Evolutionary conservation across 2,113 vertebrate species (phyloP).

Genomic region (Tenrec ecaudatus): DNA sequence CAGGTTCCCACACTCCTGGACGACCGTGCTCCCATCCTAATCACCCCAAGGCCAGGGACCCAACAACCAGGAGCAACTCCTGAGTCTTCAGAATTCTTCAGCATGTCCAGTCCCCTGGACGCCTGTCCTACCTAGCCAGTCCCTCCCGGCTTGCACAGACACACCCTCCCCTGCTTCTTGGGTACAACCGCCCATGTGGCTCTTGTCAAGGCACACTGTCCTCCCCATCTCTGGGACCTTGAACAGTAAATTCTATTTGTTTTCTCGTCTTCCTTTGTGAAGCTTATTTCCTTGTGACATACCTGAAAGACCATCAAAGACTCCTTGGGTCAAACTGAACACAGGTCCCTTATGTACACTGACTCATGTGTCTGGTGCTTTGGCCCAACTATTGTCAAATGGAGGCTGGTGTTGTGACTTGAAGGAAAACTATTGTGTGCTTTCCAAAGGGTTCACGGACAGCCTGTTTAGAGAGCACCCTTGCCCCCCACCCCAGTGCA

Average conservation of each 20-base stretch:
- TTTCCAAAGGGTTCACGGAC: background rate
- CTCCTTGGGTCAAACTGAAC: background rate
- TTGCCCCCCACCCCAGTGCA: background rate
- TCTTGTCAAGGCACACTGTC: background rate
- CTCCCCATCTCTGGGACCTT: background rate
- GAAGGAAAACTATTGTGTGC: background rate
- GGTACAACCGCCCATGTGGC: background rate
- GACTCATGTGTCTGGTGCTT: constrained; percentile 46
- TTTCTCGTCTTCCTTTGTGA: background rate
- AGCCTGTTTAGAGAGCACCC: background rate
- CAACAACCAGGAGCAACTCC: background rate
- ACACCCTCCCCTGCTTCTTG: background rate
- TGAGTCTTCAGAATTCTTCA: too few species aligned
- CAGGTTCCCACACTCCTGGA: background rate
- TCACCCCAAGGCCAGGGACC: background rate
- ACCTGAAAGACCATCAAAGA: background rate
- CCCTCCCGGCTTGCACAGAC: background rate
- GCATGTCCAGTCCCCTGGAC: background rate
- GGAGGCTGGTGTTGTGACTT: constrained; percentile 29
- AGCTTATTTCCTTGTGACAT: background rate
- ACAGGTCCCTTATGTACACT: background rate
- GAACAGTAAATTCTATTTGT: background rate
- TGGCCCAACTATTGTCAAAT: background rate
- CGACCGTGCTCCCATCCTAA: background rate
- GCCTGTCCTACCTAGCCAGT: background rate